Base-by-base conservation (phyloP, 2,888 invertebrate genomes). In the Anodontia alba region DNA sequence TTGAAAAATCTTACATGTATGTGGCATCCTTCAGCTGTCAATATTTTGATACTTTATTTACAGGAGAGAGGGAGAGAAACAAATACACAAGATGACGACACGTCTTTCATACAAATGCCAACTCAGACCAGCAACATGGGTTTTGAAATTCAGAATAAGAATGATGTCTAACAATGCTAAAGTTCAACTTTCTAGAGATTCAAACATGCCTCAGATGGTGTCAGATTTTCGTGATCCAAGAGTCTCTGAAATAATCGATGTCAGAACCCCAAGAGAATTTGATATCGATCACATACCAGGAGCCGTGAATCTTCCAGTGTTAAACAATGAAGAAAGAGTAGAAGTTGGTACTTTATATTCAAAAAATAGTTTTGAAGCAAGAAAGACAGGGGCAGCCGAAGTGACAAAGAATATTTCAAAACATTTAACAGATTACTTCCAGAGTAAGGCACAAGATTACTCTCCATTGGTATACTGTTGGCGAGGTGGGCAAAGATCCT, bases 401-500 rank as follows among this genome's bases (percentile, higher is more conserved):
- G 86, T 89, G 12, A 69, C 82, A 0, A 70, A 79, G n/a, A 89
- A 88, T 62, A 90, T 91, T 33, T 80, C 84, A 26, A 68, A 80
- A 10, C 87, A 88, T 71, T 76, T 91, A 46, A 76, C 87, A 0
- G 73, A 76, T 20, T 83, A 89, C 78, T 87, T 91, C 49, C 49
- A 75, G 20, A 33, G 78, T 15, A 86, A 89, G 69, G 66, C 82
- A 20, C 67, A 77, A 20, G 84, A 87, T 12, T 90, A 88, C 62
- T 80, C 75, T 36, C 89, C 91, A 31, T 46, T 90, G 36, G 67
- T 90, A 15, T 90, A 89, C 69, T 90, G 90, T 73, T 88, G 86
- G 87, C 76, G 91, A 17, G 91, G 91, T 51, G 90, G 91, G 71
- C 89, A 89, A 73, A 84, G 90, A 80, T 91, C 91, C 70, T 72